Evolutionary conservation across 1,140 invertebrate species (phyloP), one percentile per base, ranked within the genome.

Genomic region (Drosophila orena): DNA sequence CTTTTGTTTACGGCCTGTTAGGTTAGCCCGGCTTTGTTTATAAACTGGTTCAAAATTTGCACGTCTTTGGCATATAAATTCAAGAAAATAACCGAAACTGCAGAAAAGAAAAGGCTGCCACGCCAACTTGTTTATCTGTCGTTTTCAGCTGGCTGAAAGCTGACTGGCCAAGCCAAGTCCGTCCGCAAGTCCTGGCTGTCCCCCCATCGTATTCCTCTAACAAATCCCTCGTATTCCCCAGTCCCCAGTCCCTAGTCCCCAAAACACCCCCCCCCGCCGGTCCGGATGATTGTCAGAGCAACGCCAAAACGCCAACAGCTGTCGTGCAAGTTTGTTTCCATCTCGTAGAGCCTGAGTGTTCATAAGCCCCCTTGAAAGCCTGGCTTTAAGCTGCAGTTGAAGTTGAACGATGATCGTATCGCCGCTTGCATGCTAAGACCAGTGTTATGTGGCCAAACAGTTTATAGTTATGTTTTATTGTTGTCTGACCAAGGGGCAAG

Each of bases 1-100:
- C 52, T 58, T 84, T 76, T 79, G 80, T 79, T 71, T 83, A 73
- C 44, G 44, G 62, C 59, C 57, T 79, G 76, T 57, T 61, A 55
- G 40, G 37, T 30, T 30, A 14, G 37, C 53, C 60, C 60, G 73
- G 83, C 74, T 77, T 89, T 86, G 80, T 81, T 89, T 88, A 81
- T 81, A 76, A 86, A 86, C 83, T 86, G 79, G 84, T 88, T 83
- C 84, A 86, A 89, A 88, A 77, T 79, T 83, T 76, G 83, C 83
- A 86, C 83, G 83, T 83, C 83, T 86, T 56, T 78, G 79, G 76
- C 79, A 83, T 65, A 84, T 81, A 81, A 80, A 79, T 79, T 54
- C 52, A 56, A 56, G 65, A 70, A 46, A 69, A 42, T 70, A 70
- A 35, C 64, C 66, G 6, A 71, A 71, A 70, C 43, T 56, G 44